Evolutionary conservation across 2,888 invertebrate species (phyloP), one percentile per base, ranked within the genome.

Genomic region (Apotomis capreana): DNA sequence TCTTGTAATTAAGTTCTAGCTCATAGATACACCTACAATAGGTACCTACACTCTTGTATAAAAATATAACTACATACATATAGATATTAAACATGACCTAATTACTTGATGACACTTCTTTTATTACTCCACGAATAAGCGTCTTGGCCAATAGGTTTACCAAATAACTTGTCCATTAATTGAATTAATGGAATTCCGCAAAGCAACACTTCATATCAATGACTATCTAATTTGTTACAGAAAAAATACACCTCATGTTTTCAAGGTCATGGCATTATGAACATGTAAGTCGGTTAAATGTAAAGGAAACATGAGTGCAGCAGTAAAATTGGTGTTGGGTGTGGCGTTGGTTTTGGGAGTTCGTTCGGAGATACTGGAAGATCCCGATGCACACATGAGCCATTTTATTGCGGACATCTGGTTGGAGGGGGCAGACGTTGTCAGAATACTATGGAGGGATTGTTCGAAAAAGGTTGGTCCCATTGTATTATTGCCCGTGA

Each of bases 391-490:
- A 10, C 88, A 90, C 77, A 75, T 89, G 72, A 93, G 91, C 76
- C 83, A 84, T 52, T 88, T 93, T 74, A 80, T 91, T 10, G 93
- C 93, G 1, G 94, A 94, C 79, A 80, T 93, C 72, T 94, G 94
- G 94, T 76, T 92, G 1, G 93, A 93, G 77, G 92, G 93, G 3
- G 87, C 89, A 40, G 91, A 93, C 75, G 83, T 93, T 6, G 79
- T 92, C 12, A 86, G 86, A 68, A 89, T 93, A 62, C 86, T 94
- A 75, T 94, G 94, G 94, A 83, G 89, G 68, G 93, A 94, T 76
- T 94, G 94, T 70, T 91, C 94, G 0, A 93, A 90, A 76, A 92
- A 92, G 81, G 94, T 94, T 84, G 75, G 82, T 80, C 52, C n/a
- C 1, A 0, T 55, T 44, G 10, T 26, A 26, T 26, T 26, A 26